Evolutionary conservation across 2,888 invertebrate species (phyloP), one percentile per base, ranked within the genome.

Genomic region (Dasysyrphus albostriatus): DNA sequence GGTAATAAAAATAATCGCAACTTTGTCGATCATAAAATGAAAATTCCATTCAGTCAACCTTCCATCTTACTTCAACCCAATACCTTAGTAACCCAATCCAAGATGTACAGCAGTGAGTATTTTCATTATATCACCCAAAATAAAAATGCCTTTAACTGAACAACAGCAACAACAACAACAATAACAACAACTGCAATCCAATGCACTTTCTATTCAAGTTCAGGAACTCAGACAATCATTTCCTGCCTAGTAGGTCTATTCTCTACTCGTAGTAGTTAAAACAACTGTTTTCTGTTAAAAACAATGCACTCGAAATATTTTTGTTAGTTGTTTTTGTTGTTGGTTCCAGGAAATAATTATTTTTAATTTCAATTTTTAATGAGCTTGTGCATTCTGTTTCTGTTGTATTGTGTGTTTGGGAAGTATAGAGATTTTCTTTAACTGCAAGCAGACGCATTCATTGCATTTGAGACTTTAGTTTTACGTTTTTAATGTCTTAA

Each of bases 181-280:
- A n/a, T n/a, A n/a, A n/a, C 6, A 51, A 51, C 24, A 12, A 24
- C 51, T 14, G 14, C 51, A 37, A 16, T 3, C 61, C 56, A n/a
- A 70, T 73, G 67, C 82, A 77, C 82, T 82, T 82, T 82, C 82
- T 82, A 77, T 49, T 67, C 82, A 82, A 77, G 76, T 77, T 76
- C 76, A 72, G 49, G n/a, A 44, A 63, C 44, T 44, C 12, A 8
- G n/a, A 6, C 56, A 16, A 44, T 72, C 61, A 39, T 59, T 70
- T 78, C 70, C 51, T 42, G 59, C 12, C 6, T 5, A 37, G 1
- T 2, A 44, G 5, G 5, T n/a, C 3, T 42, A 44, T 3, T 6
- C 14, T 14, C 0, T 5, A n/a, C 44, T n/a, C 5, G 3, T 47
- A 49, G 16, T 49, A 10, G 49, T 19, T 49, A 42, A 56, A 19